Evolutionary conservation across 1,140 invertebrate genomes (phyloP).

Genomic region (Frieseomelitta varia): DNA sequence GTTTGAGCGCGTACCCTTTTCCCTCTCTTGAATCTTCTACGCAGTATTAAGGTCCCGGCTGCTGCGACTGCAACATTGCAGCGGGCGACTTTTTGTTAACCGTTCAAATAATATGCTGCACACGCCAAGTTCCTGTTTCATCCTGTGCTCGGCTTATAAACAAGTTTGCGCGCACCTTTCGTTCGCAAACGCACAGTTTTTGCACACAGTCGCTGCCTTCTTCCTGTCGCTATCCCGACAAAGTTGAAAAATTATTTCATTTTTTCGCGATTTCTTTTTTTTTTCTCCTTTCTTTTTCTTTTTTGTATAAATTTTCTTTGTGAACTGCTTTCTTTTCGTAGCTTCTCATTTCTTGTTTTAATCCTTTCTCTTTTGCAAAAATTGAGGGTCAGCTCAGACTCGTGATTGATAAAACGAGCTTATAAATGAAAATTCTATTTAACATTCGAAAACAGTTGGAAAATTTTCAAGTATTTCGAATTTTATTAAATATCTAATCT

Average conservation of each 20-base stretch:
- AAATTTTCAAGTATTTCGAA: too few relatives aligned
- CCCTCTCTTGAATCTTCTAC: slow-evolving; percentile 37
- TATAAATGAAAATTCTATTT: not conserved
- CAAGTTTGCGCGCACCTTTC: slow-evolving; percentile 13
- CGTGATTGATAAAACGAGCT: not conserved
- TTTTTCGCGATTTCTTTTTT: too few relatives aligned
- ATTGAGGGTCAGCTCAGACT: not conserved
- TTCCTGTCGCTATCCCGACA: not conserved
- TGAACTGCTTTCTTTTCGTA: not conserved
- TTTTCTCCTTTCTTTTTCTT: not conserved
- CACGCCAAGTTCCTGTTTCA: not conserved
- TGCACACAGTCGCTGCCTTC: too few relatives aligned
- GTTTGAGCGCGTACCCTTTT: slow-evolving; percentile 14
- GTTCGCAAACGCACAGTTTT: not conserved
- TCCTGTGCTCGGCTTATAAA: not conserved
- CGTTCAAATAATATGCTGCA: not conserved
- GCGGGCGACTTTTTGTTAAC: slow-evolving; percentile 9
- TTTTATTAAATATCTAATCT: too few relatives aligned
- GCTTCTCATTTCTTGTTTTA: not conserved
- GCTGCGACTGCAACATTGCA: slow-evolving; percentile 24
- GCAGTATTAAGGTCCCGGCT: slow-evolving; percentile 45
- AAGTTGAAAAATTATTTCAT: not conserved
- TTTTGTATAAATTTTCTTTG: not conserved
- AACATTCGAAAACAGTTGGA: too few relatives aligned
- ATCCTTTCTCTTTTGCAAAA: not conserved